A percentile compares a stretch with the other conserved stretches of the same genome.
phyloP scores from a whole-genome alignment of 2,797 vertebrate genomes.

The Bradypus variegatus region DNA sequence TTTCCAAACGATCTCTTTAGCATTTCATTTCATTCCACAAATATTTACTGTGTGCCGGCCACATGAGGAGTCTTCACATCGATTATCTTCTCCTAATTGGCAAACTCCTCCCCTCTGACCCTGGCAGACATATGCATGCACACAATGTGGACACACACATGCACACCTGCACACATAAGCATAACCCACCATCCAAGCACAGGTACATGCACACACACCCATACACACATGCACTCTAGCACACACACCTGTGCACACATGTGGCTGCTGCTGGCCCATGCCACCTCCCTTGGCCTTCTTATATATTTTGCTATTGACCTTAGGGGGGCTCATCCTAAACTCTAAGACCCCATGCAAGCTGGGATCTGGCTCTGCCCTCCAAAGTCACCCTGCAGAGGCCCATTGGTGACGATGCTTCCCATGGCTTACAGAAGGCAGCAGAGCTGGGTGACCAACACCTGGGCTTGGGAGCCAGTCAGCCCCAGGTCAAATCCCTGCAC shows the following conservation, averaged over 20 bases:
- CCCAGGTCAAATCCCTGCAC: background rate
- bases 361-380: background rate
- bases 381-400: background rate
- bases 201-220: background rate
- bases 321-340: background rate
- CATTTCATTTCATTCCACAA: conserved; percentile 40
- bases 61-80: background rate
- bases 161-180: no score
- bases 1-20: conserved; percentile 11
- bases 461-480: background rate
- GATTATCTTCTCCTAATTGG: conserved; percentile 28
- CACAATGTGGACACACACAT: background rate
- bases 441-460: background rate
- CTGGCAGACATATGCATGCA: background rate
- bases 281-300: background rate
- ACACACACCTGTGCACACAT: background rate
- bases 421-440: background rate
- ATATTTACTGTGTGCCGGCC: conserved; percentile 18
- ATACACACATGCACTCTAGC: no score
- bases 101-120: background rate
- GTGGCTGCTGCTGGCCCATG: background rate
- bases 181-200: background rate
- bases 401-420: accelerated
- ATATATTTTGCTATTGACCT: background rate
- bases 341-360: background rate